Conservation (phyloP, 64 coral and sea anemone genomes). For the Hydrozoanthus tunicans region DNA sequence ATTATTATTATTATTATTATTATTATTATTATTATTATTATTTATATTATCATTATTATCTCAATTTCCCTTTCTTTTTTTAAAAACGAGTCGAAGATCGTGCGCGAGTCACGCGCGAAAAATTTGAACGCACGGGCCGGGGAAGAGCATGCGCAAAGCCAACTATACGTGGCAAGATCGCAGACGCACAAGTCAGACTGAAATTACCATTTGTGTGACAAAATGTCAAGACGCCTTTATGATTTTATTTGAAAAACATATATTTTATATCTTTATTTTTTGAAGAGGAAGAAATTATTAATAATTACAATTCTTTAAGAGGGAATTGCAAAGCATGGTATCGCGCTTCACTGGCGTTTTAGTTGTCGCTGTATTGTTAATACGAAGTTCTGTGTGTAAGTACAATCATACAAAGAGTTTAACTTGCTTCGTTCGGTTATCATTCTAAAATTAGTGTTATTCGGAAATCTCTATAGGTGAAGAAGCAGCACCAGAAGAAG, state of each 20-base stretch:
- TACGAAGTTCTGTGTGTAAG: slow-evolving; percentile 39
- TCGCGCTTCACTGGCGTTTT: background rate
- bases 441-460: background rate
- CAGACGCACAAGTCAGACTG: slow-evolving; percentile 38
- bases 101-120: too few species aligned
- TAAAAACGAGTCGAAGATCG: too few species aligned
- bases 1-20: too few species aligned
- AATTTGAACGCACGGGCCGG: background rate
- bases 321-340: slow-evolving; percentile 5
- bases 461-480: slow-evolving; percentile 12
- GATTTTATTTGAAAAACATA: slow-evolving; percentile 28
- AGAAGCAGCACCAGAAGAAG: background rate
- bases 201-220: background rate
- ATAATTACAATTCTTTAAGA: background rate
- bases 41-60: too few species aligned
- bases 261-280: slow-evolving; percentile 25
- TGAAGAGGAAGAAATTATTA: background rate
- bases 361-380: background rate
- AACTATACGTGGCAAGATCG: slow-evolving; percentile 56
- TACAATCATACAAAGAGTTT: background rate
- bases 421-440: background rate
- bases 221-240: background rate
- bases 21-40: too few species aligned
- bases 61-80: too few species aligned
- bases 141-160: slow-evolving; percentile 23